A percentile compares a stretch with the other conserved stretches of the same genome.
Evolutionary conservation across 1,140 invertebrate species (phyloP).

Genomic region (Megalonaias nervosa): DNA sequence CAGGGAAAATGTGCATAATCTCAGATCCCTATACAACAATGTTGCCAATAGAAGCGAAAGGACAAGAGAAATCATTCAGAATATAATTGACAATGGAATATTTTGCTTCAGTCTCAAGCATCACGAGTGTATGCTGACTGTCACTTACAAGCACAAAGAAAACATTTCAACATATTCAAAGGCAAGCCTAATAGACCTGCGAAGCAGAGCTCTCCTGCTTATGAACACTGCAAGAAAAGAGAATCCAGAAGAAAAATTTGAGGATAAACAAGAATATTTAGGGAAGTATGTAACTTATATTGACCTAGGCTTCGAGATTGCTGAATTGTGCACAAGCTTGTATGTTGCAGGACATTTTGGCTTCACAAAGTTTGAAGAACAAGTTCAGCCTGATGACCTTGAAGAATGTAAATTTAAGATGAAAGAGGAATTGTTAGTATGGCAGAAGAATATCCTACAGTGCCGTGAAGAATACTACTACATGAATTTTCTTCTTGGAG

Average conservation of each 20-base stretch:
- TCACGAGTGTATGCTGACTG: too few relatives aligned
- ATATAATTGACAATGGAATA: too few relatives aligned
- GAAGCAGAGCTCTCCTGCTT: constrained; percentile 40
- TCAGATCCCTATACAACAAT: constrained; percentile 36
- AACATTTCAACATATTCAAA: background rate
- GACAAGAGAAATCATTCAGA: too few relatives aligned
- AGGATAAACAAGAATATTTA: constrained; percentile 19
- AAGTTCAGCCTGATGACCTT: background rate
- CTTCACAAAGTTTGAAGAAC: constrained; percentile 7
- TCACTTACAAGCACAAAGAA: constrained; percentile 8
- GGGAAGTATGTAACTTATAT: constrained; percentile 19
- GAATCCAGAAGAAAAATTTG: background rate
- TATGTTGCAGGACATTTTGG: constrained; percentile 27
- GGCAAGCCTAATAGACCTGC: constrained; percentile 20
- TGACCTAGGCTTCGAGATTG: constrained; percentile 22
- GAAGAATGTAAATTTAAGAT: background rate
- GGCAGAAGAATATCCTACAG: background rate
- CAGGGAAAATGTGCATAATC: constrained; percentile 27
- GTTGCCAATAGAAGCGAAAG: constrained; percentile 33
- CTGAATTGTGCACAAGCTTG: background rate
- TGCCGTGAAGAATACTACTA: constrained; percentile 19
- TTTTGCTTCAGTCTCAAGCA: too few relatives aligned
- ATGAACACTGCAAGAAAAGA: constrained; percentile 22
- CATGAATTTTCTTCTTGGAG: constrained; percentile 25
- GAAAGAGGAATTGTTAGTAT: background rate